A percentile compares a stretch with the other conserved stretches of the same genome.
phyloP scores from a whole-genome alignment of 2,888 invertebrate genomes.

The Cosmia trapezina region DNA sequence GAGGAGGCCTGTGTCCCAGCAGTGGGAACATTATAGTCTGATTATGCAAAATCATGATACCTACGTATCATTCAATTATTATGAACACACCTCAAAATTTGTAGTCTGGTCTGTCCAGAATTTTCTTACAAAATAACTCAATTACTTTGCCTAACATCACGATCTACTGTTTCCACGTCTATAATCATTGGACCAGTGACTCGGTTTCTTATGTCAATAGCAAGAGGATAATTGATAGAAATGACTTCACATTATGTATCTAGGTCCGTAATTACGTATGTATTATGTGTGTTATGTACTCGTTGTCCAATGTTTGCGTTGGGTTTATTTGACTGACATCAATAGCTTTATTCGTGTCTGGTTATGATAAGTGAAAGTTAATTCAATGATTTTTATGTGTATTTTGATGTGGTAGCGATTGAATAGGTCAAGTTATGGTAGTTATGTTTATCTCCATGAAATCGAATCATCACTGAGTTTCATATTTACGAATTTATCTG shows the following conservation, averaged over 20 bases:
- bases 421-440: not conserved
- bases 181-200: not conserved
- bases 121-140: constrained; percentile 14
- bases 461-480: not conserved
- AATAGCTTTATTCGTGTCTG: constrained; percentile 44
- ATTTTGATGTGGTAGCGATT: constrained; percentile 20
- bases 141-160: not conserved
- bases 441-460: not conserved
- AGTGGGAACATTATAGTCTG: no score
- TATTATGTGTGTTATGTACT: constrained; percentile 54
- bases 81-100: not conserved
- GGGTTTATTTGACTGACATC: constrained; percentile 57
- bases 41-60: not conserved
- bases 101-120: not conserved
- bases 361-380: constrained; percentile 51
- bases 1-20: no score
- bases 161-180: not conserved
- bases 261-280: constrained; percentile 43
- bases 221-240: constrained; percentile 37
- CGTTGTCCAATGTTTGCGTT: constrained; percentile 38
- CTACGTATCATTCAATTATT: not conserved
- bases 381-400: constrained; percentile 22
- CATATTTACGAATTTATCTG: not conserved
- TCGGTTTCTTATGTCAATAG: constrained; percentile 19
- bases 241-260: constrained; percentile 50